Base-by-base conservation (phyloP, 2,797 vertebrate genomes). In the Acanthurus leucopareius region DNA sequence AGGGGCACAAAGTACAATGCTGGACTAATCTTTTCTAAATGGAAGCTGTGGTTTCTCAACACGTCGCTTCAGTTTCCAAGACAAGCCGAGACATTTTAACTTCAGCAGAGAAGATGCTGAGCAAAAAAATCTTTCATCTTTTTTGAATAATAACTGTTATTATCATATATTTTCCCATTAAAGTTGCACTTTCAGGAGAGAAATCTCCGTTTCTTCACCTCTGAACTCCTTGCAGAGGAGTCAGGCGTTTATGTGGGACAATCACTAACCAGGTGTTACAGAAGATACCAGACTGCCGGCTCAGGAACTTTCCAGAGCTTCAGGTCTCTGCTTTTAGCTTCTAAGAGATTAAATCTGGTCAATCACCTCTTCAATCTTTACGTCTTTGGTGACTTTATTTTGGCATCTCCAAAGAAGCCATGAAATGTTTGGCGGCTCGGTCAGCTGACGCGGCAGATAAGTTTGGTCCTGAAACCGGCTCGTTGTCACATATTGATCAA, bases 301-400 rank as follows among this genome's bases (percentile, higher is more conserved):
- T 72, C 53, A 22, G 68, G 72, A 77, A 17, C 2, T 40, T 82
- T 85, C 79, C 22, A 69, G 69, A 75, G 19, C 28, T 58, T 32
- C 51, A 69, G 69, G 17, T 62, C 0, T 32, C 28, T 32, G 3
- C 38, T 19, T 9, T 25, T 15, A 25, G 20, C 28, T 32, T 2
- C 28, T 32, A 0, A 32, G 28, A 32, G 28, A 32, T 32, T 3
- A 32, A 32, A 32, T 32, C 28, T 32, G 28, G 28, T 32, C 4
- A 32, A 32, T 32, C 28, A 1, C 2, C 28, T 3, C 28, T 4
- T 32, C 28, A 32, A 32, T 32, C 28, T 32, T 32, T 32, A 32
- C 28, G 28, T 32, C 3, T 32, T 32, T 4, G 28, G 28, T 32
- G 28, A 32, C 28, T 32, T 32, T 4, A 32, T 3, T 32, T 32